A percentile compares a stretch with the other conserved stretches of the same genome.
phyloP scores from a whole-genome alignment of 2,797 vertebrate genomes.

The Protonibea diacanthus region DNA sequence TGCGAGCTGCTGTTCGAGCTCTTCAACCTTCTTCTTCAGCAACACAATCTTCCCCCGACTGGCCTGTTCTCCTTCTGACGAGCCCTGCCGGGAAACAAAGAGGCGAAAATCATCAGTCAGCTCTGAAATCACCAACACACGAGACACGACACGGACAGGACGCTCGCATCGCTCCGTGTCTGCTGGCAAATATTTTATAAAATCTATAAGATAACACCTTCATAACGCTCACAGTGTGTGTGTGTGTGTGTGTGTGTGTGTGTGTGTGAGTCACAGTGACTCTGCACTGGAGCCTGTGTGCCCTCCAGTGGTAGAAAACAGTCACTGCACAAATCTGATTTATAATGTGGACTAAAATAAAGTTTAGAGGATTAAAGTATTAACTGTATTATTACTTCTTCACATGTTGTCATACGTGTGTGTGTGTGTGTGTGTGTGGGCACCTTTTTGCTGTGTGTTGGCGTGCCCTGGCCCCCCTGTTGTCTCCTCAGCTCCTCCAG shows the following conservation, averaged over 20 bases:
- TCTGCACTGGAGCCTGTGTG: not conserved
- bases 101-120: not conserved
- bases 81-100: slow-evolving; percentile 66
- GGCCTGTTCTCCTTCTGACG: slow-evolving; percentile 86
- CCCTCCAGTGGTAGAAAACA: not conserved
- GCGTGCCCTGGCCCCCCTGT: slow-evolving; percentile 74
- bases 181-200: not conserved
- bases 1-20: slow-evolving; percentile 88
- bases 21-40: slow-evolving; percentile 91
- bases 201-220: not conserved
- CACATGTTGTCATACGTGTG: not conserved
- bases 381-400: not conserved
- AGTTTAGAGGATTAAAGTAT: not conserved
- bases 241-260: no score
- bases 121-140: rapidly evolving
- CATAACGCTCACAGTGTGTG: not conserved
- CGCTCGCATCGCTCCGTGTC: not conserved
- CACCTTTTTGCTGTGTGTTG: slow-evolving; percentile 86
- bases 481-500: slow-evolving; percentile 90
- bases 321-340: not conserved
- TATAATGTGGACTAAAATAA: not conserved
- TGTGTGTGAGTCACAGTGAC: not conserved
- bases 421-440: not conserved
- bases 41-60: slow-evolving; percentile 92
- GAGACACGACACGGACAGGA: not conserved